A percentile compares a stretch with the other conserved stretches of the same genome.
These are phyloP conservation scores for Zeus faber DNA, from an alignment of 2,113 vertebrate genomes.

Conservation along the genomic window DNA sequence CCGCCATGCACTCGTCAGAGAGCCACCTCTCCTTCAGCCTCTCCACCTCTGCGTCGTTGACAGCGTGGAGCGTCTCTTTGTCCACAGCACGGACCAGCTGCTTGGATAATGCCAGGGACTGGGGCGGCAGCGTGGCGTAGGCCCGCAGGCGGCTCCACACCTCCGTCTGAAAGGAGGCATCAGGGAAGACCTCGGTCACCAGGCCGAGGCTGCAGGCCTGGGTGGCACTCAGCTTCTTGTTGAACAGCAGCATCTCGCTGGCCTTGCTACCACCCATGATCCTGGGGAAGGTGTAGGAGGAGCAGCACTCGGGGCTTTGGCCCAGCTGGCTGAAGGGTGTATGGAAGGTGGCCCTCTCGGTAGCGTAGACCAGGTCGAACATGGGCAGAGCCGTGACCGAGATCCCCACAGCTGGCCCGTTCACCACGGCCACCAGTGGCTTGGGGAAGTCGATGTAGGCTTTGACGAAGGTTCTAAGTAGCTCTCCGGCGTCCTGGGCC, in stretches of 20 bases:
- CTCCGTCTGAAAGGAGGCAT: slow-evolving; percentile 84
- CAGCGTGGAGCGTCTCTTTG: slow-evolving; percentile 76
- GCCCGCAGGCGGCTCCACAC: slow-evolving; percentile 82
- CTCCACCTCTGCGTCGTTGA: slow-evolving; percentile 81
- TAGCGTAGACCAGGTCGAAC: slow-evolving; percentile 81
- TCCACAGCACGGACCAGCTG: slow-evolving; percentile 80
- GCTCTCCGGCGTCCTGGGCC: slow-evolving; percentile 46
- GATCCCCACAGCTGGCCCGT: slow-evolving; percentile 83
- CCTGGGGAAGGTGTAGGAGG: slow-evolving; percentile 84
- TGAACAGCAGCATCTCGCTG: slow-evolving; percentile 88
- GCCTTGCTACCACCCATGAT: slow-evolving; percentile 87
- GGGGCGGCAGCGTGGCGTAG: slow-evolving; percentile 79
- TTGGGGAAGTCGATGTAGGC: slow-evolving; percentile 87
- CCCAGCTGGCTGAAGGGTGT: slow-evolving; percentile 82
- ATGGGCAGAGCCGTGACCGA: slow-evolving; percentile 77
- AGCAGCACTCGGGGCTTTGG: slow-evolving; percentile 82
- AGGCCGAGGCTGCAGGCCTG: slow-evolving; percentile 84
- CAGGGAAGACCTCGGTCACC: slow-evolving; percentile 89
- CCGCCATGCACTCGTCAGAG: slow-evolving; percentile 83
- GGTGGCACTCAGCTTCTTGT: slow-evolving; percentile 85
- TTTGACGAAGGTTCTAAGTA: slow-evolving; percentile 77
- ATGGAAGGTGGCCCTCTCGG: slow-evolving; percentile 82
- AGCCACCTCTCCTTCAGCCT: slow-evolving; percentile 75
- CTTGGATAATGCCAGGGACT: slow-evolving; percentile 85
- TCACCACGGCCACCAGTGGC: slow-evolving; percentile 81